phyloP scores from a whole-genome alignment of 2,797 vertebrate species.

The Tadarida brasiliensis region DNA sequence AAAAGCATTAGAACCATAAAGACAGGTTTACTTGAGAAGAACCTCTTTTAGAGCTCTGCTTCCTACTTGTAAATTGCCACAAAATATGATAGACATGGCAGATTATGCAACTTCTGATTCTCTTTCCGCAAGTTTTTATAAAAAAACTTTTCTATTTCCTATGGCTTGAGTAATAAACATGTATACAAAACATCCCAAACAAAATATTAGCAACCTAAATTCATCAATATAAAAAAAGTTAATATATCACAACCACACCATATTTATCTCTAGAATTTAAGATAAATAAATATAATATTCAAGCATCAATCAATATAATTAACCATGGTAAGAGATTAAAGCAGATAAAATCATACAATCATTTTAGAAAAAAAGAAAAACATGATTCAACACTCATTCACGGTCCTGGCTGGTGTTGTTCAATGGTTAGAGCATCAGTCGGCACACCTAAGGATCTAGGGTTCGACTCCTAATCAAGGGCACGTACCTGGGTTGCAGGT shows the following conservation, averaged over 20 bases:
- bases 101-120: background rate
- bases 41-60: background rate
- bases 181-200: background rate
- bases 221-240: background rate
- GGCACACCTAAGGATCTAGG: too few relatives aligned
- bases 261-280: background rate
- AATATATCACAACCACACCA: background rate
- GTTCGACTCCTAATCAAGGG: too few relatives aligned
- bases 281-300: background rate
- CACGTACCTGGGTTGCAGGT: too few relatives aligned
- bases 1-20: background rate
- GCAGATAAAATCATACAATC: background rate
- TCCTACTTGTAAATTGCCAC: background rate
- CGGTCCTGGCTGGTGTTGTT: too few relatives aligned
- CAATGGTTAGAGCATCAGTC: too few relatives aligned
- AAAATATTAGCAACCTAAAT: background rate
- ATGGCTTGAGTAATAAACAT: background rate
- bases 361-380: background rate
- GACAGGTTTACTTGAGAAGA: background rate
- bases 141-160: background rate
- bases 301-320: background rate
- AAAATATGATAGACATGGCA: background rate
- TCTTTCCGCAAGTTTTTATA: background rate
- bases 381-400: background rate
- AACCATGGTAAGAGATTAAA: background rate